Percentiles rank a stretch among this genome's conserved stretches.
phyloP scores from a whole-genome alignment of 2,113 vertebrate species.

The Bos indicus region DNA sequence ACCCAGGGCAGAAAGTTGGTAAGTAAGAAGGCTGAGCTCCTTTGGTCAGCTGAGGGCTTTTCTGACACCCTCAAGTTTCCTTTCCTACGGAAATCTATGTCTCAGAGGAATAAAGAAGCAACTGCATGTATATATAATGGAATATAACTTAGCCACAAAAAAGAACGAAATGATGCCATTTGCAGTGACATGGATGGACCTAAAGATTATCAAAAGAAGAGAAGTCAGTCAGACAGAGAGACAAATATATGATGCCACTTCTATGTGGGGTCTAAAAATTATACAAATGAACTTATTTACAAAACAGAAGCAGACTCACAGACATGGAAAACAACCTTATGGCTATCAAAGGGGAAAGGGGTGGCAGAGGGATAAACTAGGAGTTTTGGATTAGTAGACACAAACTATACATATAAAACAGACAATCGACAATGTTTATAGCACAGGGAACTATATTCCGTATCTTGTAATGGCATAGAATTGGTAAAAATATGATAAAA shows the following conservation, averaged over 20 bases:
- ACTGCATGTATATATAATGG: not conserved
- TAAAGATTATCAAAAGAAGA: not conserved
- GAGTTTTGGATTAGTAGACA: not conserved
- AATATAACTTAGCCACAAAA: not conserved
- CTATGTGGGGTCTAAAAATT: not conserved
- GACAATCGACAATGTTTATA: not conserved
- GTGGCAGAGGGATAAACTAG: not conserved
- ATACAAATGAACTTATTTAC: not conserved
- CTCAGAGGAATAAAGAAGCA: not conserved
- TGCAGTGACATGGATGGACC: not conserved
- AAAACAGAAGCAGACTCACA: not conserved
- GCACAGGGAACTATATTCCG: not conserved
- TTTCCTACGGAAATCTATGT: not conserved
- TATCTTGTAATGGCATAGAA: not conserved
- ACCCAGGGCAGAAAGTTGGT: not conserved
- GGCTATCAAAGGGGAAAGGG: not conserved
- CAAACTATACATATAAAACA: not conserved
- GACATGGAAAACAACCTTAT: not conserved
- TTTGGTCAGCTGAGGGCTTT: not conserved
- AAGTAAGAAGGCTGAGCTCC: not conserved
- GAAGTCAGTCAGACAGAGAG: not conserved
- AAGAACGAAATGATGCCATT: not conserved
- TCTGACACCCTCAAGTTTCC: not conserved
- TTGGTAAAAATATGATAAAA: not conserved
- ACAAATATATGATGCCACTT: not conserved